These are phyloP conservation scores for Glaucomys volans DNA, from an alignment of 2,113 vertebrate species.

Conservation along the genomic window DNA sequence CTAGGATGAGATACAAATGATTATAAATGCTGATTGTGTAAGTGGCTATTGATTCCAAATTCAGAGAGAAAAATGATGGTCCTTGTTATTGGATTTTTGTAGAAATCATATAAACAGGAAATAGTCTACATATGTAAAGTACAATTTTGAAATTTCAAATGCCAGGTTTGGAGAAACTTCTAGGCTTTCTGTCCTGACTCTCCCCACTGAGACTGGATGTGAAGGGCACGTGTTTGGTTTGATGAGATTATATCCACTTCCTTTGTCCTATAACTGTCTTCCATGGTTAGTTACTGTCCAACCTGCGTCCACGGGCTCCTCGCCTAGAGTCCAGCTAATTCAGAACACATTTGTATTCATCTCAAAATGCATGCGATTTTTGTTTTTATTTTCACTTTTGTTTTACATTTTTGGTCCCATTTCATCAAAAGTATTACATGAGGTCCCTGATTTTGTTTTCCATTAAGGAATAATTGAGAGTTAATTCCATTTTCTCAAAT, in stretches of 20 bases:
- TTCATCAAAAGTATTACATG: neutral
- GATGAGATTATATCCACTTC: neutral
- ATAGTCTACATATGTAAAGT: neutral
- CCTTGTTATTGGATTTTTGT: neutral
- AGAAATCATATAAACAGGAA: constrained; percentile 18
- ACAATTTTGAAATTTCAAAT: constrained; percentile 17
- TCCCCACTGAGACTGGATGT: neutral
- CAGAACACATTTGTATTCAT: neutral
- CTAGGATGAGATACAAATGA: neutral
- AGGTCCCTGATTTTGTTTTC: constrained; percentile 26
- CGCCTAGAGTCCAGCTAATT: neutral
- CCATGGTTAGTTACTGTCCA: neutral
- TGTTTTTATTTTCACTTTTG: too few relatives aligned
- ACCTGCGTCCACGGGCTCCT: neutral
- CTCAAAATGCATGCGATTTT: neutral
- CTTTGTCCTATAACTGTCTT: neutral
- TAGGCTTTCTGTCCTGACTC: neutral
- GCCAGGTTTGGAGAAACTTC: neutral
- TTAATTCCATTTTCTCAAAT: neutral
- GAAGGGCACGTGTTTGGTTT: neutral
- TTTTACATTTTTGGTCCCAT: neutral
- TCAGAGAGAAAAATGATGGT: neutral
- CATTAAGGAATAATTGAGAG: neutral
- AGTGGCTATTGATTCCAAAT: neutral
- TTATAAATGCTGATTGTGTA: neutral